These are phyloP conservation scores for Zophobas atratus DNA, from an alignment of 1,140 invertebrate genomes.

Conservation along the genomic window DNA sequence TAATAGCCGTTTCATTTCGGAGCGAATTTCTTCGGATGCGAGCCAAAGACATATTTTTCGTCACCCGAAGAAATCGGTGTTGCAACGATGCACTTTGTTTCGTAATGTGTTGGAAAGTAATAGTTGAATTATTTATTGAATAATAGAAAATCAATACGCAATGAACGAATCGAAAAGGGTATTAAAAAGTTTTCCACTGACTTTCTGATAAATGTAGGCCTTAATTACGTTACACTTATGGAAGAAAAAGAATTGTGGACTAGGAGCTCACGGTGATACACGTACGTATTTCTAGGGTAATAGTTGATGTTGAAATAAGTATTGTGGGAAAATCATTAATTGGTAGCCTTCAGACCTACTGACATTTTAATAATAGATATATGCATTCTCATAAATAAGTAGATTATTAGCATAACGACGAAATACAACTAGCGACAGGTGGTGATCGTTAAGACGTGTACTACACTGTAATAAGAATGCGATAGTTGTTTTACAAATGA, in stretches of 20 bases:
- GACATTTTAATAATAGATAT: too few species aligned
- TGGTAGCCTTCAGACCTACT: too few species aligned
- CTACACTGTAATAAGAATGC: too few species aligned
- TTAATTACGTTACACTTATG: slow-evolving; percentile 11
- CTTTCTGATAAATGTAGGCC: slow-evolving; percentile 21
- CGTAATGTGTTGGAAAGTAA: slow-evolving; percentile 3
- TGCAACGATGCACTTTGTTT: slow-evolving; percentile 1
- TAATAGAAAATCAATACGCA: slow-evolving; percentile 37
- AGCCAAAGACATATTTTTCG: slow-evolving; percentile 10
- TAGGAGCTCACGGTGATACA: too few species aligned
- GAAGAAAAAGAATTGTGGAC: not conserved
- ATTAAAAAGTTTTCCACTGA: slow-evolving; percentile 23
- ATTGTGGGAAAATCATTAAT: too few species aligned
- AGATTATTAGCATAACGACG: too few species aligned
- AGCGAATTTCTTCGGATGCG: slow-evolving; percentile 5
- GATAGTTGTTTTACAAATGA: not conserved
- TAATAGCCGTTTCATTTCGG: slow-evolving; percentile 28
- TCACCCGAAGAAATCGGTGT: not conserved
- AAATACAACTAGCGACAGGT: too few species aligned
- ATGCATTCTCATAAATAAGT: too few species aligned
- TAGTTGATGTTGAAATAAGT: too few species aligned
- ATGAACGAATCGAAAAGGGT: slow-evolving; percentile 8
- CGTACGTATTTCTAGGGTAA: too few species aligned
- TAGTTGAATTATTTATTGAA: slow-evolving; percentile 28
- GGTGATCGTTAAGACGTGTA: too few species aligned